phyloP scores from a whole-genome alignment of 2,888 invertebrate genomes.

The Venusia cambrica region DNA sequence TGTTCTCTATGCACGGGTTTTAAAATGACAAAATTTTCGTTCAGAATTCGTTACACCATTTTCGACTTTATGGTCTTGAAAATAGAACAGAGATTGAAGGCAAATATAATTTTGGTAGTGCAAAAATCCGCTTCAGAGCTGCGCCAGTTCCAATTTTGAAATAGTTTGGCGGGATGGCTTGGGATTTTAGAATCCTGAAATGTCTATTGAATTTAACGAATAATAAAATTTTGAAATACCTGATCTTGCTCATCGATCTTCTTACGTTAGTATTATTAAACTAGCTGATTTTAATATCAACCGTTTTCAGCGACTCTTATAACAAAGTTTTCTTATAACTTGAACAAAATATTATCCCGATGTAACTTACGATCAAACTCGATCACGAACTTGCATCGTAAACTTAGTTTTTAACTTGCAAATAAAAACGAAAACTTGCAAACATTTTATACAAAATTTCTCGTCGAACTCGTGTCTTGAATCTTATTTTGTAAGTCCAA shows the following conservation, averaged over 20 bases:
- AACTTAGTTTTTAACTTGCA: background rate
- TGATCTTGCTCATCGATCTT: too few species aligned
- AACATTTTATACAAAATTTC: too few species aligned
- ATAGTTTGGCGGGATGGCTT: constrained; percentile 57
- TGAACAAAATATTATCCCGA: constrained; percentile 1
- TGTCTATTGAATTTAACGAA: constrained; percentile 5
- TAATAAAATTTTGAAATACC: too few species aligned
- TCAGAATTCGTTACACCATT: constrained; percentile 14
- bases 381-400: background rate
- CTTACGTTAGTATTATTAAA: too few species aligned
- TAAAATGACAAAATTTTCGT: constrained; percentile 28
- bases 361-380: constrained; percentile 6
- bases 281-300: too few species aligned
- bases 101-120: constrained; percentile 31
- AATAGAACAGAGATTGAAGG: constrained; percentile 23
- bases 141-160: constrained; percentile 68
- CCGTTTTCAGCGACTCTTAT: constrained; percentile 1
- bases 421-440: constrained; percentile 1
- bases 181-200: constrained; percentile 34
- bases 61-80: constrained; percentile 26
- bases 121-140: constrained; percentile 65
- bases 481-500: constrained; percentile 1
- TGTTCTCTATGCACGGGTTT: constrained; percentile 60
- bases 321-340: constrained; percentile 6
- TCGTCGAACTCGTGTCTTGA: background rate